Evolutionary conservation across 1,140 invertebrate genomes (phyloP).

Genomic region (Listronotus bonariensis): DNA sequence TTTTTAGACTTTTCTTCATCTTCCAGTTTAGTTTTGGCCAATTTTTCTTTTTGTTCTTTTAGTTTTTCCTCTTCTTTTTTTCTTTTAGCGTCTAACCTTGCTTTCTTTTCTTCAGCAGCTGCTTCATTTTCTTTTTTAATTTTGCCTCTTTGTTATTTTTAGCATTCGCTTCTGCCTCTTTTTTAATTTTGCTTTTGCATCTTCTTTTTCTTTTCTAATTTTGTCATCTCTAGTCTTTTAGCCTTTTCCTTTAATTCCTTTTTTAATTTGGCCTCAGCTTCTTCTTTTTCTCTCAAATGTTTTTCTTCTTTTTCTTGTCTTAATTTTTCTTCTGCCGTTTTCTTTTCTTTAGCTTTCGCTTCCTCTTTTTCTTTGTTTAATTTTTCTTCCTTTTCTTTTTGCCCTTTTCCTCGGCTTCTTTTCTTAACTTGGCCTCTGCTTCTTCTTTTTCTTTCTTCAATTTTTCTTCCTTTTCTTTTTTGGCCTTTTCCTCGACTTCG

Average conservation of each 20-base stretch:
- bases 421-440: neutral
- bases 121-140: no score
- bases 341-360: neutral
- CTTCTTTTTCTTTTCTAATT: slow-evolving; percentile 12
- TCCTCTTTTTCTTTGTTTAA: no score
- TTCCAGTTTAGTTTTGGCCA: no score
- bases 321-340: slow-evolving; percentile 4
- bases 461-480: neutral
- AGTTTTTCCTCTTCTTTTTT: slow-evolving; percentile 11
- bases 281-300: neutral
- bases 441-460: slow-evolving; percentile 7
- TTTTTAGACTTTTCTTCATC: no score
- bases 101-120: no score
- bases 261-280: no score
- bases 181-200: slow-evolving; percentile 21
- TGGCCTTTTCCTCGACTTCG: no score
- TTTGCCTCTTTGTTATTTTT: neutral
- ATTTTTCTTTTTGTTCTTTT: slow-evolving; percentile 1
- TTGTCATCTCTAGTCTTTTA: no score
- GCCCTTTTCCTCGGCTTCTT: no score
- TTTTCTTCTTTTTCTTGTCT: slow-evolving; percentile 9
- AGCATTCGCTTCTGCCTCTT: no score
- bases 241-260: no score
- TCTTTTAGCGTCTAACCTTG: slow-evolving; percentile 35
- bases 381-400: no score